Base-by-base conservation (phyloP, 2,113 vertebrate genomes). In the Scopus umbretta region DNA sequence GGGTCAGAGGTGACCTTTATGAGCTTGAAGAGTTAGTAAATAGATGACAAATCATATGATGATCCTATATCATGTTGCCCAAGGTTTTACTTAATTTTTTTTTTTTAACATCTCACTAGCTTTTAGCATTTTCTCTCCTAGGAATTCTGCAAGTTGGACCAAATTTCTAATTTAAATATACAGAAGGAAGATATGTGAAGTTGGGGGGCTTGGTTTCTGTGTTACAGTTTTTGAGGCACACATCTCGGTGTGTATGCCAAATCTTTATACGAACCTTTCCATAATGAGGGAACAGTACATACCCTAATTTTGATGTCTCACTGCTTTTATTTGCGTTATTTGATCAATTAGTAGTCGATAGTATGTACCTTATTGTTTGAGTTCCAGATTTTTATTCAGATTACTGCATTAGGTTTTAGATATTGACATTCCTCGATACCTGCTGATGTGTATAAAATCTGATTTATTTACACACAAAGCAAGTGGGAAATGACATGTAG, bases 11-110 rank as follows among this genome's bases (percentile, higher is more conserved):
- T 98, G 96, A 98, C 98, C 97, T 98, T 98, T 98, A 97, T 98
- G 97, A 99, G 98, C 98, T 98, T 97, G 97, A 98, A 98, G 98
- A 98, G 98, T 98, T 97, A 94, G 97, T 98, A 98, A 98, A 98
- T 98, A 98, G 96, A 97, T 98, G 97, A 98, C 98, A 98, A 96
- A 92, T 97, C 94, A 80, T 97, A 94, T 96, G 88, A 95, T 80
- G 95, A 75, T 95, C 72, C 63, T 96, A 52, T 94, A 94, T 94
- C 92, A 34, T 86, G 86, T 95, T 88, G 86, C 82, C 49, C 25
- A 79, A 58, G 59, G 16, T 86, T 80, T 93, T 93, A 80, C 38
- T 73, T 80, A 8, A 30, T 80, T 84, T 96, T 80, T 92, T 80
- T 92, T 92, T 70, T 58, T 68, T 34, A 86, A 45, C 4, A 12